These are phyloP conservation scores for Mus spretus DNA, from an alignment of 2,797 vertebrate species.

Conservation along the genomic window DNA sequence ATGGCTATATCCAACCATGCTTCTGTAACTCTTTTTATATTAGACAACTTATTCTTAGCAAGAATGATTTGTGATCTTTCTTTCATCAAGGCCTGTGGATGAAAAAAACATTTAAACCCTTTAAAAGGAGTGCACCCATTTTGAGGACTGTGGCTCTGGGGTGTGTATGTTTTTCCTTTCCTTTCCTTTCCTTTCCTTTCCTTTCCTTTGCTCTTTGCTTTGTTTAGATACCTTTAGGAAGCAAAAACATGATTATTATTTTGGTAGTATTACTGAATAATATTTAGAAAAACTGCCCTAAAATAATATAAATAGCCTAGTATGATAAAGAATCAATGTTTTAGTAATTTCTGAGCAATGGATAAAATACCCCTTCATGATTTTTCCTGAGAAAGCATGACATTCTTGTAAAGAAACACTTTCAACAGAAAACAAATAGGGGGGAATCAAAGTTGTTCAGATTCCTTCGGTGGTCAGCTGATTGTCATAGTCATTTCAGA, in stretches of 20 bases:
- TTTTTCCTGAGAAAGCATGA: neutral
- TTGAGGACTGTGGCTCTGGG: neutral
- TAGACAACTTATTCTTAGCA: neutral
- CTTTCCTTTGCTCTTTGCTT: neutral
- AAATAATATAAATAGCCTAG: constrained; percentile 34
- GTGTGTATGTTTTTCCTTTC: neutral
- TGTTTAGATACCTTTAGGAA: constrained; percentile 22
- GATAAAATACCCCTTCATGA: neutral
- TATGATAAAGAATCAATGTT: constrained; percentile 43
- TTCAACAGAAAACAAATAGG: neutral
- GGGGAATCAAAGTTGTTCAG: neutral
- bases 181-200: neutral
- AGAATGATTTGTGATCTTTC: neutral
- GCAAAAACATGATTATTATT: constrained; percentile 10
- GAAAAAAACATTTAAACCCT: constrained; percentile 14
- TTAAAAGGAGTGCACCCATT: neutral
- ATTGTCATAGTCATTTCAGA: neutral
- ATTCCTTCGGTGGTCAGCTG: neutral
- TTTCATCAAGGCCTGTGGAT: neutral
- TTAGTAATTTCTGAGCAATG: constrained; percentile 15
- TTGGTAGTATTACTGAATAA: constrained; percentile 13
- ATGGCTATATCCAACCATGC: neutral
- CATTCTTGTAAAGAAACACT: neutral
- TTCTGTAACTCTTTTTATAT: neutral
- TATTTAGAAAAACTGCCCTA: constrained; percentile 43